These are phyloP conservation scores for Phaethon lepturus DNA, from an alignment of 2,113 vertebrate species.

Conservation along the genomic window DNA sequence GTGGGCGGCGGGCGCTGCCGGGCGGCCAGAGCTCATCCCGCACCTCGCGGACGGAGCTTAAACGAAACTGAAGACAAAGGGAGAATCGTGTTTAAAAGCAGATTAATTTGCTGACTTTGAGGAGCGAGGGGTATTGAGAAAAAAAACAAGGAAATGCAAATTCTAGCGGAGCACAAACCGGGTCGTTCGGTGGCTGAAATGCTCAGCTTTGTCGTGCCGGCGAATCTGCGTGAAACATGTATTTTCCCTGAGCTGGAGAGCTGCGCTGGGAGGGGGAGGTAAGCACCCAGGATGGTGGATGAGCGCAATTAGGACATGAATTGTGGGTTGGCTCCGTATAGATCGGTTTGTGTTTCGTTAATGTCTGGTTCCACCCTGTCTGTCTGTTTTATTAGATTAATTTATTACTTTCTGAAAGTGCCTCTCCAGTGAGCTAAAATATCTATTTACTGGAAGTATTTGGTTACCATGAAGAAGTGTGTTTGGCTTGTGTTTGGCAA, in stretches of 20 bases:
- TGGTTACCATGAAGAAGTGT: conserved; percentile 52
- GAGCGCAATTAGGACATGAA: conserved; percentile 20
- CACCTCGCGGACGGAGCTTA: fast-evolving
- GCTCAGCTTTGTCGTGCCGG: not conserved
- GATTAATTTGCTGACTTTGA: not conserved
- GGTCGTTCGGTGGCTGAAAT: not conserved
- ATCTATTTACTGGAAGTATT: conserved; percentile 66
- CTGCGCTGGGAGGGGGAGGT: conserved; percentile 27
- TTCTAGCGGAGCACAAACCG: not conserved
- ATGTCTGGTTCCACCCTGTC: conserved; percentile 68
- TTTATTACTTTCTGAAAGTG: conserved; percentile 67
- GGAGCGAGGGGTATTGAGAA: not conserved
- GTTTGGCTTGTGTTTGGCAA: conserved; percentile 40
- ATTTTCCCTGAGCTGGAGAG: not conserved
- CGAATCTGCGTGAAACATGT: not conserved
- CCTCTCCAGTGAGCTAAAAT: conserved; percentile 51
- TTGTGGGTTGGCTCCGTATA: conserved; percentile 47
- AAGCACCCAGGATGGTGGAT: not conserved
- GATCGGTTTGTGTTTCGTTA: conserved; percentile 55
- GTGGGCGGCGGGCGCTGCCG: not conserved
- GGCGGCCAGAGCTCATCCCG: not conserved
- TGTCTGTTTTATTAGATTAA: conserved; percentile 69
- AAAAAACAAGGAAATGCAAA: not conserved
- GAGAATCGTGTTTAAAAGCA: not conserved
- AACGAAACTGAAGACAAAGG: not conserved